These are phyloP conservation scores for Brachymystax lenok DNA, from an alignment of 2,797 vertebrate species.

Conservation along the genomic window DNA sequence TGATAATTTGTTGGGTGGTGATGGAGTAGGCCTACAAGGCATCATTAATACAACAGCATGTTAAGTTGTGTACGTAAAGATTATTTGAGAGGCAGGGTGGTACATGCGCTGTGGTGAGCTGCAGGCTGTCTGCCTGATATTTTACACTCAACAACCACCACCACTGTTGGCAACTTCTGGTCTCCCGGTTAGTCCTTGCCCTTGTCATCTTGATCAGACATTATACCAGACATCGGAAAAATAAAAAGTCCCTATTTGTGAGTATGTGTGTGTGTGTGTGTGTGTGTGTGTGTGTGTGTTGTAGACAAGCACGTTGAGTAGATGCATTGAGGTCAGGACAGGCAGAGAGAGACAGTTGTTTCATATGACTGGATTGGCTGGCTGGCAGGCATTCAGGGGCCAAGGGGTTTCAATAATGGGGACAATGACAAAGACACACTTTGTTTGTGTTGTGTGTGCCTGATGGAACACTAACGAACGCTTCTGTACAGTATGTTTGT, in stretches of 20 bases:
- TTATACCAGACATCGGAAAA: too few species aligned
- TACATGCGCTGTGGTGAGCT: background rate
- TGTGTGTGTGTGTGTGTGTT: background rate
- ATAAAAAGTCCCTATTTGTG: too few species aligned
- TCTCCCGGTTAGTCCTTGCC: background rate
- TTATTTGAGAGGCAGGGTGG: too few species aligned
- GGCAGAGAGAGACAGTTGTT: background rate
- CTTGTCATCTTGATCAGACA: too few species aligned
- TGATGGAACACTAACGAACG: background rate
- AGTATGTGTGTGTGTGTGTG: too few species aligned
- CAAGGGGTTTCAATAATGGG: background rate
- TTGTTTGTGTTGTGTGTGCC: constrained; percentile 18
- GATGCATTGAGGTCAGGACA: background rate
- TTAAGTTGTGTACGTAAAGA: too few species aligned
- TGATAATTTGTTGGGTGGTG: too few species aligned
- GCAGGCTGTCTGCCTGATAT: background rate
- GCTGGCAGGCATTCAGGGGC: background rate
- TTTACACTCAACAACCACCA: constrained; percentile 22
- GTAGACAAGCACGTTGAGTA: background rate
- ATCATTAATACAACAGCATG: too few species aligned
- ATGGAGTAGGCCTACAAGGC: too few species aligned
- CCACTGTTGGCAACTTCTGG: constrained; percentile 4
- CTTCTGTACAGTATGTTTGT: background rate
- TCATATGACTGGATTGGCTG: background rate
- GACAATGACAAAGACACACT: background rate